phyloP scores from a whole-genome alignment of 2,113 vertebrate species.

The Paramisgurnus dabryanus region DNA sequence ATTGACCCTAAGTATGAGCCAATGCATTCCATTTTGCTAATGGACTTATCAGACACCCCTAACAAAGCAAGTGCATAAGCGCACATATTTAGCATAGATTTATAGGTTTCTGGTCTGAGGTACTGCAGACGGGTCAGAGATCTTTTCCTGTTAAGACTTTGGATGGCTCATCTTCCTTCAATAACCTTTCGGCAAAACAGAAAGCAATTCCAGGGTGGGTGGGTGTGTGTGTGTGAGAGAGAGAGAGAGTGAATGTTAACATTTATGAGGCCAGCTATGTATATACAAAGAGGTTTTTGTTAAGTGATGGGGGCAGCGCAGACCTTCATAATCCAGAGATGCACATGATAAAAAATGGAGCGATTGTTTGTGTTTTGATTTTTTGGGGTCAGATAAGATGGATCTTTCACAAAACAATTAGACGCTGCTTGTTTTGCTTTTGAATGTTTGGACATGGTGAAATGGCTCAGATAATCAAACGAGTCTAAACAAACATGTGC shows the following conservation, averaged over 20 bases:
- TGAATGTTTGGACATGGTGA: slow-evolving; percentile 36
- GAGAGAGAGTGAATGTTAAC: slow-evolving; percentile 30
- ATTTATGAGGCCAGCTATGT: slow-evolving; percentile 42
- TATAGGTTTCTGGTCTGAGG: slow-evolving; percentile 16
- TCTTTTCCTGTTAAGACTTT: slow-evolving; percentile 37
- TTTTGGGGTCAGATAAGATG: slow-evolving; percentile 36
- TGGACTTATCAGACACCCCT: neutral
- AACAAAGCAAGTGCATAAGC: neutral
- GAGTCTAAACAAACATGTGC: slow-evolving; percentile 41
- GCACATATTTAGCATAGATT: neutral
- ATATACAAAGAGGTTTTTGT: slow-evolving; percentile 53
- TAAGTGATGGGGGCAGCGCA: slow-evolving; percentile 2
- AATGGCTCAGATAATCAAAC: slow-evolving; percentile 41
- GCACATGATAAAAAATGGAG: slow-evolving; percentile 30
- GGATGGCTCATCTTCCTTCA: slow-evolving; percentile 55
- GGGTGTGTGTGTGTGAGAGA: slow-evolving; percentile 8
- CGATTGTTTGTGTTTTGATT: slow-evolving; percentile 54
- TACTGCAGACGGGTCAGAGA: slow-evolving; percentile 14
- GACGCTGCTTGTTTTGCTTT: slow-evolving; percentile 38
- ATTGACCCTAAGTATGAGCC: too few species aligned
- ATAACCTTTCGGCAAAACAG: slow-evolving; percentile 60
- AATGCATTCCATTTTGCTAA: neutral
- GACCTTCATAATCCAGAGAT: slow-evolving; percentile 27
- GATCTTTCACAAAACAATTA: slow-evolving; percentile 47
- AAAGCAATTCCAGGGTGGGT: slow-evolving; percentile 49